phyloP scores from a whole-genome alignment of 2,797 vertebrate species.

The Agapornis canus region DNA sequence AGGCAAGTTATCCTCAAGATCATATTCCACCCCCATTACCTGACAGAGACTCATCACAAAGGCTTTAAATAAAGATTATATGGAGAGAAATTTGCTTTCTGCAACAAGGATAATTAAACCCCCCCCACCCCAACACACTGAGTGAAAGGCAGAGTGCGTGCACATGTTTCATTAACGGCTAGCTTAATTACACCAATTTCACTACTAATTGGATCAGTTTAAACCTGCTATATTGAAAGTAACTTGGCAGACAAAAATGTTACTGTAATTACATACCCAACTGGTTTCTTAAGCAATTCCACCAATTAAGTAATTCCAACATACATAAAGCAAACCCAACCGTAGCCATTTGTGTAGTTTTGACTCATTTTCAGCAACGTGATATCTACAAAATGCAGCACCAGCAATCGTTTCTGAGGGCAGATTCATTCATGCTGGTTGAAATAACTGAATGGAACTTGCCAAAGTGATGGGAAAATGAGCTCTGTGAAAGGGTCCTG shows the following conservation, averaged over 20 bases:
- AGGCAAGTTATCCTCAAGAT: neutral
- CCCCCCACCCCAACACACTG: neutral
- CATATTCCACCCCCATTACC: neutral
- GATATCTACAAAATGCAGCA: neutral
- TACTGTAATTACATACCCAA: conserved; percentile 21
- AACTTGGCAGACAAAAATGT: conserved; percentile 19
- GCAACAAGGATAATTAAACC: neutral
- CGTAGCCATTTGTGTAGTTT: neutral
- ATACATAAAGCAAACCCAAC: neutral
- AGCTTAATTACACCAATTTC: conserved; percentile 39
- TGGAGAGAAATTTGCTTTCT: neutral
- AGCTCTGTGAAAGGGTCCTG: neutral
- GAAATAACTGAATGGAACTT: neutral
- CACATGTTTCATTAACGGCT: neutral
- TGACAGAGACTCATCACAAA: neutral
- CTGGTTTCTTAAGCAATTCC: neutral
- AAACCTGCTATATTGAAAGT: conserved; percentile 24
- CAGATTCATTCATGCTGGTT: neutral
- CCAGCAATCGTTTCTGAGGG: neutral
- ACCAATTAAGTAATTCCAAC: conserved; percentile 5
- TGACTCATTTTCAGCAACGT: neutral
- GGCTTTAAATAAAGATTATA: neutral
- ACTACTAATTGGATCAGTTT: conserved; percentile 45
- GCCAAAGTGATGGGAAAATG: neutral
- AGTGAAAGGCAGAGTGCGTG: neutral